These are phyloP conservation scores for Neodon shergylaensis DNA, from an alignment of 2,113 vertebrate species.

Conservation along the genomic window DNA sequence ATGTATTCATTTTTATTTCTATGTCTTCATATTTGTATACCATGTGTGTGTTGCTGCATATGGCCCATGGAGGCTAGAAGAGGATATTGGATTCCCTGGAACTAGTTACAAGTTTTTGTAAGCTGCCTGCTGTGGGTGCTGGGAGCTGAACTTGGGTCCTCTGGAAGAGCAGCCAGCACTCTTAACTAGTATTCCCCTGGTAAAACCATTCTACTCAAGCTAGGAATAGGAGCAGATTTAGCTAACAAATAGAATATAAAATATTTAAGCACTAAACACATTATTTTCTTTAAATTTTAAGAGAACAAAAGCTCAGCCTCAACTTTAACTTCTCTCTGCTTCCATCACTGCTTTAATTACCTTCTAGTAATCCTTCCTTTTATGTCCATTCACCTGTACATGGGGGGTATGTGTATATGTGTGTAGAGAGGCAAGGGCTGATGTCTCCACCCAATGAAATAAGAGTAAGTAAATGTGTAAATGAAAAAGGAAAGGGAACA, in stretches of 20 bases:
- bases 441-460: background rate
- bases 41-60: background rate
- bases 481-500: background rate
- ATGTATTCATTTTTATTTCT: background rate
- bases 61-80: background rate
- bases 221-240: conserved; percentile 30
- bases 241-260: background rate
- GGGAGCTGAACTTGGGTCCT: background rate
- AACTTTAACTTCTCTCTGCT: conserved; percentile 31
- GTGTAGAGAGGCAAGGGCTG: background rate
- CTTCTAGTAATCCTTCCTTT: background rate
- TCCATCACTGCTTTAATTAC: background rate
- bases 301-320: background rate
- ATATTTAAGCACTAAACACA: conserved; percentile 34
- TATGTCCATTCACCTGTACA: background rate
- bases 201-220: background rate
- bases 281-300: conserved; percentile 53
- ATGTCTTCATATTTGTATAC: background rate
- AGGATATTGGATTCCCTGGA: background rate
- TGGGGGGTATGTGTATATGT: background rate
- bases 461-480: background rate
- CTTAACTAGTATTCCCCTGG: background rate
- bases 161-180: background rate
- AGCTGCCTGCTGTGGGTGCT: background rate
- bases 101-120: background rate